A percentile compares a stretch with the other conserved stretches of the same genome.
Conservation (phyloP, 2,797 vertebrate genomes). For the Mycteria americana region DNA sequence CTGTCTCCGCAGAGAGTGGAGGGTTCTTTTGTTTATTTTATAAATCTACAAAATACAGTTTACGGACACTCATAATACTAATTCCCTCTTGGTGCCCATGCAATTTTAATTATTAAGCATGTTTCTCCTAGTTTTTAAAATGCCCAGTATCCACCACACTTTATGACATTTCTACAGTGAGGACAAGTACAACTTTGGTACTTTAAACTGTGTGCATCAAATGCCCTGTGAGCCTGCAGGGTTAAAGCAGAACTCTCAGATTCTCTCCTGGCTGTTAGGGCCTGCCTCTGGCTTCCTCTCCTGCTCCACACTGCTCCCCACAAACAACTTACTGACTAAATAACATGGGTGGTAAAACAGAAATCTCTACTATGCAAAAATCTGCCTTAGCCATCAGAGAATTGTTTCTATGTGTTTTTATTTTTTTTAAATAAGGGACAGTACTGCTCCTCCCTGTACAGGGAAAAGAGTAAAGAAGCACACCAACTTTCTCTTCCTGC, state of each 20-base stretch:
- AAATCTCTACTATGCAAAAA: not conserved
- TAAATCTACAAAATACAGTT: not conserved
- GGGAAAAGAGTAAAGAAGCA: not conserved
- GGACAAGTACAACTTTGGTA: not conserved
- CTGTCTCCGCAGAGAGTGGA: accelerated
- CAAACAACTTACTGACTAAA: not conserved
- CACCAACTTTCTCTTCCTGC: not conserved
- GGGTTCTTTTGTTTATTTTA: not conserved
- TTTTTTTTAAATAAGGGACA: not conserved
- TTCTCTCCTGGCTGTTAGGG: not conserved
- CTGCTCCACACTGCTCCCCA: not conserved
- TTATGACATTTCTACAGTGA: not conserved
- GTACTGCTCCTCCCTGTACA: not conserved
- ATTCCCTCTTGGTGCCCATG: not conserved
- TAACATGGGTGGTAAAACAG: not conserved
- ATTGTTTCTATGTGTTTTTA: not conserved
- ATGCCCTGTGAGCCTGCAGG: not conserved
- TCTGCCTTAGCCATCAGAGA: not conserved
- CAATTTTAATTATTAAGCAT: not conserved
- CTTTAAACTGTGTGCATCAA: not conserved
- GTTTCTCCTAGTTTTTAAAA: not conserved
- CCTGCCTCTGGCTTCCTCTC: not conserved
- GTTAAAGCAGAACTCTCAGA: not conserved
- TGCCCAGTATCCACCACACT: not conserved
- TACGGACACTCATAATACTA: not conserved